These are phyloP conservation scores for Porites divaricata DNA, from an alignment of 92 coral and sea anemone genomes.

Conservation along the genomic window DNA sequence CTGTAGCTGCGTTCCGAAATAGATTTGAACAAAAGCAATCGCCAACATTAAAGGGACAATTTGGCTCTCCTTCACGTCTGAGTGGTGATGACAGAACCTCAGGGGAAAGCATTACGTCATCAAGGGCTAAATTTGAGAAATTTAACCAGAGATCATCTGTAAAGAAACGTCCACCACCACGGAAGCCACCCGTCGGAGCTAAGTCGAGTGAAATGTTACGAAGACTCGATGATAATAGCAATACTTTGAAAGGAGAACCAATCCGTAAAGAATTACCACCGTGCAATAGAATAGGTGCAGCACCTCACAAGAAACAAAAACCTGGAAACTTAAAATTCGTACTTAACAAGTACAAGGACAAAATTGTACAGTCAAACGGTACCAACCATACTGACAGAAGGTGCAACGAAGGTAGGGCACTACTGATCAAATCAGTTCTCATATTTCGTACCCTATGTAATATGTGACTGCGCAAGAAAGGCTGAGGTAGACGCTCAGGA, in stretches of 20 bases:
- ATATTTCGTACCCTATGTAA: too few species aligned
- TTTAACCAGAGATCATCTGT: slow-evolving; percentile 19
- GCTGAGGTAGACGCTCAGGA: too few species aligned
- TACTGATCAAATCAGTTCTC: neutral
- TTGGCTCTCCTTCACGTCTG: slow-evolving; percentile 12
- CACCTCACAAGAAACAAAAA: slow-evolving; percentile 22
- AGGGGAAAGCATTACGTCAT: slow-evolving; percentile 11
- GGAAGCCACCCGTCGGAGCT: slow-evolving; percentile 6
- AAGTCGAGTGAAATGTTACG: neutral
- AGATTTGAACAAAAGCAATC: slow-evolving; percentile 27
- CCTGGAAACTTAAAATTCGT: slow-evolving; percentile 19
- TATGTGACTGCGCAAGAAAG: too few species aligned
- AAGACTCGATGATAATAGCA: slow-evolving; percentile 11
- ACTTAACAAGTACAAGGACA: slow-evolving; percentile 35
- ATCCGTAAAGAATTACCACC: slow-evolving; percentile 11
- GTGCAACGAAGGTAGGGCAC: slow-evolving; percentile 16
- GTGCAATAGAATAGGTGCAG: slow-evolving; percentile 27
- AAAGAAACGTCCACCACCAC: neutral
- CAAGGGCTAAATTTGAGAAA: slow-evolving; percentile 36
- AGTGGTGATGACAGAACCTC: slow-evolving; percentile 13
- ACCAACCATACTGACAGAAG: neutral
- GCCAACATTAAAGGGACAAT: neutral
- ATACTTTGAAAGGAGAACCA: slow-evolving; percentile 18
- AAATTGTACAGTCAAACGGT: slow-evolving; percentile 5
- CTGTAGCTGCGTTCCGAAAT: slow-evolving; percentile 8